Base-by-base conservation (phyloP, 2,888 invertebrate genomes). In the Habroteleia sp. region DNA sequence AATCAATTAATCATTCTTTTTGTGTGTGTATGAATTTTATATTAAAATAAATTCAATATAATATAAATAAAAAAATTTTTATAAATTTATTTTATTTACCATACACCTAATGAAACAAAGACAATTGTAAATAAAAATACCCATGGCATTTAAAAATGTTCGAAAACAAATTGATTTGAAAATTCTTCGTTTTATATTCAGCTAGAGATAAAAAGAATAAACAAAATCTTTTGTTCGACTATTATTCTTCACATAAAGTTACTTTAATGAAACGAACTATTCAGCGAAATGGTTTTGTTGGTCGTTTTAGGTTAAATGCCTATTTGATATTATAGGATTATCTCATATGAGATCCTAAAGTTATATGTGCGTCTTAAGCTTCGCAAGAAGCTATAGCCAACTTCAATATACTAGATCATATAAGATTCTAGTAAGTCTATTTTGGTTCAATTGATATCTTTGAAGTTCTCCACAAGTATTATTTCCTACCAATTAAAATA, bases 321-420 rank as follows among this genome's bases (percentile, higher is more conserved):
- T 72, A 63, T 63, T 63, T 56, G 71, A 72, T 71, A 71, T 63
- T 72, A 65, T 58, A 58, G 63, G 63, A 72, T 72, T 72, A 72
- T 65, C 58, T 65, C 72, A 65, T 73, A 73, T 73, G 72, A 73
- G 72, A 58, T 73, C 65, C 65, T 42, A 58, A 65, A 65, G 63
- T 73, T 73, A 65, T 73, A 72, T 42, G 50, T 23, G 31, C 58
- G 39, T 65, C 52, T 58, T 65, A 42, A 73, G 72, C 58, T 50
- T 20, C 16, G 44, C 65, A 65, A 50, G 63, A 63, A 50, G 58
- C 44, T 72, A 58, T 58, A 48, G 29, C 17, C 8, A 54, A 50
- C 72, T 52, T 58, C 58, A 58, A 63, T 65, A 73, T 65, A 73
- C 33, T 44, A 44, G 58, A 52, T 65, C 65, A 44, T 33, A 31